A percentile compares a stretch with the other conserved stretches of the same genome.
phyloP scores from a whole-genome alignment of 2,888 invertebrate species.

The Drosophila parthenogenetica region DNA sequence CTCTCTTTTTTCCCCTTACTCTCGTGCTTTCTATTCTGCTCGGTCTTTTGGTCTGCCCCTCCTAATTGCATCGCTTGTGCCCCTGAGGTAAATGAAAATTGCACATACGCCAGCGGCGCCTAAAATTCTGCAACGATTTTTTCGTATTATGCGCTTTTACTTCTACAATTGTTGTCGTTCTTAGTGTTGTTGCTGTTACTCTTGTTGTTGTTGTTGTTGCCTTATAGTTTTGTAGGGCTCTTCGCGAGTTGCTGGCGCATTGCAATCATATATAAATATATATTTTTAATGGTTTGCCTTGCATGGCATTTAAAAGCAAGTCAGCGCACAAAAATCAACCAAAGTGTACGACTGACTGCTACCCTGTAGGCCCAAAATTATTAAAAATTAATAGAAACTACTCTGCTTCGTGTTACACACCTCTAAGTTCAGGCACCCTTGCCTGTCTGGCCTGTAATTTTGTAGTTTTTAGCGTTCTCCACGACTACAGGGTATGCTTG shows the following conservation, averaged over 20 bases:
- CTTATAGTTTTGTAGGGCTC: slow-evolving; percentile 64
- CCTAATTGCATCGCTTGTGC: slow-evolving; percentile 44
- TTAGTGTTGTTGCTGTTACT: slow-evolving; percentile 23
- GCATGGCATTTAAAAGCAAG: slow-evolving; percentile 45
- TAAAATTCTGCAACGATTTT: slow-evolving; percentile 56
- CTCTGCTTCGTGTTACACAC: too few relatives aligned
- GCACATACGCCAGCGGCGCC: slow-evolving; percentile 31
- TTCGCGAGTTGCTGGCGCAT: slow-evolving; percentile 66
- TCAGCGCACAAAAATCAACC: neutral
- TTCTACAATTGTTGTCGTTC: slow-evolving; percentile 9
- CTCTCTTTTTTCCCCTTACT: neutral
- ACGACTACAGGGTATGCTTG: slow-evolving; percentile 8
- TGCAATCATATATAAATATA: slow-evolving; percentile 51
- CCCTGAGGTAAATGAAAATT: slow-evolving; percentile 28
- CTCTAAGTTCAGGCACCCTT: too few relatives aligned
- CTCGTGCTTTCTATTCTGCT: neutral
- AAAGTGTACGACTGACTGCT: neutral
- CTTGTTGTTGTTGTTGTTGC: slow-evolving; percentile 34
- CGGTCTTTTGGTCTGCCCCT: neutral
- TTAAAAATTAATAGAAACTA: too few relatives aligned
- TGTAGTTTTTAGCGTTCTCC: neutral
- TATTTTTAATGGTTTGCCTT: slow-evolving; percentile 54
- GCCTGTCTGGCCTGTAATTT: neutral
- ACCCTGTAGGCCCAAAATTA: neutral
- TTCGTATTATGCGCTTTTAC: slow-evolving; percentile 31